phyloP scores from a whole-genome alignment of 2,797 vertebrate species.

The Lutjanus campechanus region DNA sequence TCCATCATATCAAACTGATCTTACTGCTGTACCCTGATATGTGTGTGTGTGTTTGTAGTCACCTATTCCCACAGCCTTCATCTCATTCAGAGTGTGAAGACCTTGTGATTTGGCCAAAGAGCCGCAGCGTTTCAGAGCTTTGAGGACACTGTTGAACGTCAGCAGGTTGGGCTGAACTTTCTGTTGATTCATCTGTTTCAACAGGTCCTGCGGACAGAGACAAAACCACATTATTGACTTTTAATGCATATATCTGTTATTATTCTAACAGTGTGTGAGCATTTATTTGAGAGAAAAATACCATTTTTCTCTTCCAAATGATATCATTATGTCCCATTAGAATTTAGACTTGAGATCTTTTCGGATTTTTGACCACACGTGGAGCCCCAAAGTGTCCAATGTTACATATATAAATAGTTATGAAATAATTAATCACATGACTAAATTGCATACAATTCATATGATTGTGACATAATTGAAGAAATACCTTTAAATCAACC shows the following conservation, averaged over 20 bases:
- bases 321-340: neutral
- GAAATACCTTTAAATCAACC: neutral
- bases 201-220: slow-evolving; percentile 84
- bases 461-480: neutral
- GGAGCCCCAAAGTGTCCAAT: neutral
- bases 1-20: neutral
- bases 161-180: slow-evolving; percentile 89
- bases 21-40: neutral
- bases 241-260: neutral
- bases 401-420: neutral
- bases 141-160: slow-evolving; percentile 92
- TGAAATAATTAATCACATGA: too few relatives aligned
- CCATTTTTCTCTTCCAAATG: neutral
- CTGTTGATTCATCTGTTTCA: slow-evolving; percentile 93
- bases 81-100: slow-evolving; percentile 88
- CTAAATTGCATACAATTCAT: too few relatives aligned
- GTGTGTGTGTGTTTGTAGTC: slow-evolving; percentile 27
- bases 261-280: neutral
- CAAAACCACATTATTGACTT: neutral
- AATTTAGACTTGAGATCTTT: neutral
- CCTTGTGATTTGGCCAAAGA: slow-evolving; percentile 72
- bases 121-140: slow-evolving; percentile 86
- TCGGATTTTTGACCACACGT: neutral
- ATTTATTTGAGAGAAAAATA: neutral
- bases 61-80: slow-evolving; percentile 93